Conservation (phyloP, 2,888 invertebrate species). For the Hypercompe scribonia region DNA sequence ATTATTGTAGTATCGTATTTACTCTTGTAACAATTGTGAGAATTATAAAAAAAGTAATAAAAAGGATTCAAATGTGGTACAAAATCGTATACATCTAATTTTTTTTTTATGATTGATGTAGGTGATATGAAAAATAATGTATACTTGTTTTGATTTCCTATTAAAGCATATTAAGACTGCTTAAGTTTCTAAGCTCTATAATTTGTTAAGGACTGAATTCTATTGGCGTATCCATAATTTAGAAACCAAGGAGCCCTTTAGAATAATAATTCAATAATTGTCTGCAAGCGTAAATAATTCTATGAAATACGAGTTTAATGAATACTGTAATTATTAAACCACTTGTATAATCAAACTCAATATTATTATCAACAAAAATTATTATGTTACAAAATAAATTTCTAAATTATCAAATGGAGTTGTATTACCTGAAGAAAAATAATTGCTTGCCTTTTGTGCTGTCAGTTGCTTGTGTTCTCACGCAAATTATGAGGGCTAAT, state of each 20-base stretch:
- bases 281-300: neutral
- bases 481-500: constrained; percentile 51
- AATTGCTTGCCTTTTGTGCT: constrained; percentile 42
- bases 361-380: neutral
- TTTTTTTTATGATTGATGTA: neutral
- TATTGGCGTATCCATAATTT: neutral
- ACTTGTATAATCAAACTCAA: neutral
- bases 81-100: neutral
- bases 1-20: no score
- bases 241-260: neutral
- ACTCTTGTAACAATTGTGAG: neutral
- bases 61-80: neutral
- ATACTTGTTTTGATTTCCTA: neutral
- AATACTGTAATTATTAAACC: neutral
- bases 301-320: neutral
- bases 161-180: neutral
- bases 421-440: constrained; percentile 21
- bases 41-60: neutral
- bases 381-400: neutral
- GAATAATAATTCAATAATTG: neutral
- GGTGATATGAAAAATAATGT: neutral
- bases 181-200: neutral
- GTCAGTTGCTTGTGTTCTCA: constrained; percentile 37
- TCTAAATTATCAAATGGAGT: neutral
- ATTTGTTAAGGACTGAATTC: neutral